These are phyloP conservation scores for Chondrosia reniformis DNA, from an alignment of 37 sponge, comb jelly and placozoan genomes.

Conservation along the genomic window DNA sequence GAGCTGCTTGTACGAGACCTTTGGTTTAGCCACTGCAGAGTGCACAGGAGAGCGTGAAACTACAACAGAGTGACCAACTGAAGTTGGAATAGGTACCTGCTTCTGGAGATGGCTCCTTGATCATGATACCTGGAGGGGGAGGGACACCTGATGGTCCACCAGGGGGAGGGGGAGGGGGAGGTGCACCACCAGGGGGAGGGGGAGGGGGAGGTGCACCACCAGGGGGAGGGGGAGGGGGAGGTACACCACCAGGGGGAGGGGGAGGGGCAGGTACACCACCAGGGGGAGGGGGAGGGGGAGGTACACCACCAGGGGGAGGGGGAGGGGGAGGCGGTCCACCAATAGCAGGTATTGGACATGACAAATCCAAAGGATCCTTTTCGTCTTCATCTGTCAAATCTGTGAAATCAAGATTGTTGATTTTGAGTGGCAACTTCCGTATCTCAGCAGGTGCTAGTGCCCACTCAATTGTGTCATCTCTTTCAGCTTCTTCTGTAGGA, in stretches of 20 bases:
- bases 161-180: conserved; percentile 40
- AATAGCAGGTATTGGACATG: background rate
- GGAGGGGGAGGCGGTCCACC: conserved; percentile 31
- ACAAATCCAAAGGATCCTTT: conserved; percentile 45
- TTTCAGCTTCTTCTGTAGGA: conserved; percentile 24
- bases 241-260: conserved; percentile 41
- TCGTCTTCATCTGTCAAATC: conserved; percentile 80
- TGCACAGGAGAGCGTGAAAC: background rate
- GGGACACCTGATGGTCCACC: conserved; percentile 14
- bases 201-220: conserved; percentile 30
- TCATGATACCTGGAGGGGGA: background rate
- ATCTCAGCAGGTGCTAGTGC: conserved; percentile 73
- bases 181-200: conserved; percentile 8
- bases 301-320: background rate
- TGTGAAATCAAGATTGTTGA: conserved; percentile 77
- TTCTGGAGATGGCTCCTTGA: background rate
- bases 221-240: conserved; percentile 52
- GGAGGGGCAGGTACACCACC: conserved; percentile 50
- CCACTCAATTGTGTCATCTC: conserved; percentile 65
- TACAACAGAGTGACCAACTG: too few species aligned
- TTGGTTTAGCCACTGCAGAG: background rate
- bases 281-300: conserved; percentile 39
- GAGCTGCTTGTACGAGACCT: conserved; percentile 50
- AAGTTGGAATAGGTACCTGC: background rate
- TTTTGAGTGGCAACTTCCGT: conserved; percentile 52